Percentiles rank a stretch among this genome's conserved stretches.
phyloP scores from a whole-genome alignment of 2,113 vertebrate species.

The Bubo scandiacus region DNA sequence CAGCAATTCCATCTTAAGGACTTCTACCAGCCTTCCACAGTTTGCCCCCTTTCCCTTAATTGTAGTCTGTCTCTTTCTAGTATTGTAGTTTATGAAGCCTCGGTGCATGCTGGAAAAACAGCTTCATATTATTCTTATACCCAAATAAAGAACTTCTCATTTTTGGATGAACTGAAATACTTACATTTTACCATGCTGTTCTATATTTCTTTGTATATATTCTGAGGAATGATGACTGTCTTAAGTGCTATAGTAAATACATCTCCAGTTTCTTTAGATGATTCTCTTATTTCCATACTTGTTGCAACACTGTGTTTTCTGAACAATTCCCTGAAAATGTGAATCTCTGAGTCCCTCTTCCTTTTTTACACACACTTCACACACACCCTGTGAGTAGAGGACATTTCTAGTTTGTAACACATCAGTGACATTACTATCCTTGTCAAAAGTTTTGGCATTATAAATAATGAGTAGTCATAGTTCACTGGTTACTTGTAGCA shows the following conservation, averaged over 20 bases:
- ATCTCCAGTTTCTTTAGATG: background rate
- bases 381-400: rapidly evolving
- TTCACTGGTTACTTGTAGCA: background rate
- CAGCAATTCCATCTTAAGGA: background rate
- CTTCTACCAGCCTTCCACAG: background rate
- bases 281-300: background rate
- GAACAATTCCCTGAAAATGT: background rate
- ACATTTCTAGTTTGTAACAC: background rate
- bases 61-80: background rate
- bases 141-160: background rate
- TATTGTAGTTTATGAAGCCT: background rate
- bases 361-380: background rate
- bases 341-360: background rate
- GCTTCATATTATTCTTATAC: background rate
- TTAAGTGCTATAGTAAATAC: background rate
- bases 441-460: background rate
- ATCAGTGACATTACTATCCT: background rate
- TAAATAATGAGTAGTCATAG: background rate
- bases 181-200: background rate
- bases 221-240: background rate
- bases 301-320: background rate
- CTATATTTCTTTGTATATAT: background rate
- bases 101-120: background rate
- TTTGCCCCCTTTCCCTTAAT: background rate
- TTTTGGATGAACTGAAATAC: background rate